Evolutionary conservation across 2,797 vertebrate species (phyloP), one percentile per base, ranked within the genome.

Genomic region (Neosilurus mollespiculum): DNA sequence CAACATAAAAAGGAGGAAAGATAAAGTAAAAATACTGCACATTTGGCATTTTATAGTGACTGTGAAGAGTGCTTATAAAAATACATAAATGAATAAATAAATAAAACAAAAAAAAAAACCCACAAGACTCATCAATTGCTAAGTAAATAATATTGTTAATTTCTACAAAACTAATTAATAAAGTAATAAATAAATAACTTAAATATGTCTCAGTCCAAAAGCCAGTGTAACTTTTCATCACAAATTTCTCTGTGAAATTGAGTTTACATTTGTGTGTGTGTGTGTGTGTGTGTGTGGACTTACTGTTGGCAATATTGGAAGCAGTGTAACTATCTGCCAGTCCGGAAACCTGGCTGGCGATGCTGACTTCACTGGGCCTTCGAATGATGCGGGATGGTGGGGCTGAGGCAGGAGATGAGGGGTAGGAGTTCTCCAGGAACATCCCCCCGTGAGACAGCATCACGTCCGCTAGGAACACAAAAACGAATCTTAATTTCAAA

Each of bases 261-360:
- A 37, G 18, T 64, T 26, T 10, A 51, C 4, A 6, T 51, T 30
- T 20, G 22, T 8, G 61, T 49, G 15, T 4, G 16, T 15, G 69
- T 49, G 22, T 3, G 37, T 10, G 58, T 71, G 43, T 14, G 62
- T 59, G 54, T 70, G 20, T 43, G 20, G 16, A 95, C 98, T 97
- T 93, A 99, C 97, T 97, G 78, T 96, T 96, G 92, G 97, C 96
- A 78, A 98, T 96, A 95, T 96, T 97, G 91, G 96, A 97, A 81
- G 95, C 96, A 0, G 96, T 96, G 96, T 96, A 97, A 85, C 96
- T 96, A 93, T 99, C 98, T 0, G 96, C 97, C 88, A 97, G 88
- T 88, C 98, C 98, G 0, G 98, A 99, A 90, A 96, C 97, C 94
- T 98, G 98, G 94, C 98, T 99, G 91, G 96, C 95, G 61, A 98